Base-by-base conservation (phyloP, 2,888 invertebrate genomes). In the Macrosoma leucophasiata region DNA sequence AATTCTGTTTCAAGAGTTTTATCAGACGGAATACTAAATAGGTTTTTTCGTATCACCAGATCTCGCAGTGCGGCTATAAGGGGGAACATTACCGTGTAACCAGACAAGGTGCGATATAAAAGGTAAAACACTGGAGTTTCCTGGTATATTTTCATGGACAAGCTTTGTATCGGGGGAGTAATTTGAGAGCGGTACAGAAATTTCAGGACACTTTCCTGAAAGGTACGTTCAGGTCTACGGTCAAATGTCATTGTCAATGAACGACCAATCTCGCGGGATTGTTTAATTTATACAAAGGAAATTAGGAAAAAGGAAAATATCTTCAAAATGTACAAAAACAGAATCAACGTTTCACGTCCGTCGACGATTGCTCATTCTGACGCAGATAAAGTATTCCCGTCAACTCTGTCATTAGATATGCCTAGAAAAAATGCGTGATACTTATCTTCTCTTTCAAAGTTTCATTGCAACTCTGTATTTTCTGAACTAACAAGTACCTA, bases 161-260 rank as follows among this genome's bases (percentile, higher is more conserved):
- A 43, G 55, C 48, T 55, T 50, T 42, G 61, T 58, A 54, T 55
- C 67, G 55, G 67, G 68, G 66, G 61, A 63, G 66, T 63, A 57
- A 74, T 72, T 58, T 43, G 55, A 55, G 56, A 58, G 61, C 69
- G 70, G 67, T 70, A 71, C n/a, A n/a, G n/a, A n/a, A n/a, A n/a
- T n/a, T n/a, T n/a, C n/a, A n/a, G n/a, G n/a, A n/a, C n/a, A n/a
- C n/a, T n/a, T n/a, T n/a, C n/a, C n/a, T n/a, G n/a, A n/a, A n/a
- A n/a, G n/a, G n/a, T n/a, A n/a, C n/a, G n/a, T n/a, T n/a, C n/a
- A n/a, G n/a, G n/a, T n/a, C n/a, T n/a, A n/a, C n/a, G n/a, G n/a
- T n/a, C n/a, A n/a, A n/a, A n/a, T n/a, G n/a, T n/a, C n/a, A n/a
- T n/a, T n/a, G n/a, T n/a, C n/a, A n/a, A n/a, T n/a, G n/a, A n/a